phyloP scores from a whole-genome alignment of 2,113 vertebrate species.

The Nettapus auritus region DNA sequence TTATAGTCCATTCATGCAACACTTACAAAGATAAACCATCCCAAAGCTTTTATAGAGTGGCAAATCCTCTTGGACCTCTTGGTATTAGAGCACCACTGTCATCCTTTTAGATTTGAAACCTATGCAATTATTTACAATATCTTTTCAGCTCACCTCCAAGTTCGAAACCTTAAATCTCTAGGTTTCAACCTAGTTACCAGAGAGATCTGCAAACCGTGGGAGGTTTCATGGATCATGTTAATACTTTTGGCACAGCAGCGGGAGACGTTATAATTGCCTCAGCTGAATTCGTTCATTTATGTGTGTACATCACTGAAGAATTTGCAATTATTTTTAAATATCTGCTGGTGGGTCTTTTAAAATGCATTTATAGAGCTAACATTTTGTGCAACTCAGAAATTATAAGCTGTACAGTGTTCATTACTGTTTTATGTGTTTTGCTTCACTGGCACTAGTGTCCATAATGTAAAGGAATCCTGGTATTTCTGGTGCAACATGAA shows the following conservation, averaged over 20 bases:
- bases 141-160: not conserved
- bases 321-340: slow-evolving; percentile 17
- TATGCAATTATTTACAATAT: not conserved
- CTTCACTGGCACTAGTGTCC: not conserved
- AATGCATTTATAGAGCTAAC: not conserved
- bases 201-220: not conserved
- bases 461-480: not conserved
- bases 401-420: not conserved
- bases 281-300: slow-evolving; percentile 16
- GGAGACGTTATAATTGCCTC: not conserved
- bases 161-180: slow-evolving; percentile 1
- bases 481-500: not conserved
- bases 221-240: not conserved
- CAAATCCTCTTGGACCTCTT: not conserved
- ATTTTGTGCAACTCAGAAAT: not conserved
- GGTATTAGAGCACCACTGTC: not conserved
- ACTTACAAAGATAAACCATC: not conserved
- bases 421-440: not conserved
- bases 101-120: not conserved
- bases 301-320: not conserved
- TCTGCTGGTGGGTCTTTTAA: slow-evolving; percentile 16
- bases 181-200: not conserved
- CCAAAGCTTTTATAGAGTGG: not conserved
- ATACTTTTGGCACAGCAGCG: slow-evolving; percentile 14
- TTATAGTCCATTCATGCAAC: not conserved